These are phyloP conservation scores for Rotaria sp. DNA, from an alignment of 2,888 invertebrate species.

Conservation along the genomic window DNA sequence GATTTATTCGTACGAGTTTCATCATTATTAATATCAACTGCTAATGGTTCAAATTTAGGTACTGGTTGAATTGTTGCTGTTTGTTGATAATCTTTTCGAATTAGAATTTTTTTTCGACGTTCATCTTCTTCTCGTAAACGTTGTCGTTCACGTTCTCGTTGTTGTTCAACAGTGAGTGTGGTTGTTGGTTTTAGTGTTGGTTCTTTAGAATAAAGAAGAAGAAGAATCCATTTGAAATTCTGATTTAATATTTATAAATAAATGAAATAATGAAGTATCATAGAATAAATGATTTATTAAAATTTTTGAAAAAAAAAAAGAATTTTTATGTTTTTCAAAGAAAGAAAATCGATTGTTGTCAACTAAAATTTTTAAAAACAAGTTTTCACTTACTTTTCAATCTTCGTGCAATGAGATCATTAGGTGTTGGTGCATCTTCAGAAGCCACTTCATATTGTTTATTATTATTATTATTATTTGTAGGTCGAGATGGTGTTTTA, in stretches of 20 bases:
- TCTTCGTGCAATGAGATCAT: not conserved
- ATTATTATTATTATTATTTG: not conserved
- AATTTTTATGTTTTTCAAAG: too few species aligned
- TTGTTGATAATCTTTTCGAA: not conserved
- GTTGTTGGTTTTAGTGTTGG: not conserved
- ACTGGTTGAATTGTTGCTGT: not conserved
- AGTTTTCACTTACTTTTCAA: not conserved
- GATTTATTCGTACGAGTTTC: not conserved
- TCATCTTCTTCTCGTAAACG: not conserved
- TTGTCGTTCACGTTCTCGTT: conserved; percentile 12
- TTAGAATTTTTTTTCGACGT: not conserved
- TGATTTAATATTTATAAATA: too few species aligned
- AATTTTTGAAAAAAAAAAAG: too few species aligned
- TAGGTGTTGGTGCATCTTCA: not conserved
- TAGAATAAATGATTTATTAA: too few species aligned
- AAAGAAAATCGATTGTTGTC: too few species aligned
- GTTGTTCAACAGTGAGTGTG: not conserved
- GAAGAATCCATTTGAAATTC: not conserved
- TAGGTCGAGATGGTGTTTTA: not conserved
- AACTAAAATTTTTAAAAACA: too few species aligned
- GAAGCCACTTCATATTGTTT: not conserved
- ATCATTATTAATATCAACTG: not conserved
- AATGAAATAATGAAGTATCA: too few species aligned
- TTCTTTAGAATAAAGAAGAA: not conserved
- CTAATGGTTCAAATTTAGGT: not conserved